Conservation (phyloP, 2,888 invertebrate species). For the Dione juno region DNA sequence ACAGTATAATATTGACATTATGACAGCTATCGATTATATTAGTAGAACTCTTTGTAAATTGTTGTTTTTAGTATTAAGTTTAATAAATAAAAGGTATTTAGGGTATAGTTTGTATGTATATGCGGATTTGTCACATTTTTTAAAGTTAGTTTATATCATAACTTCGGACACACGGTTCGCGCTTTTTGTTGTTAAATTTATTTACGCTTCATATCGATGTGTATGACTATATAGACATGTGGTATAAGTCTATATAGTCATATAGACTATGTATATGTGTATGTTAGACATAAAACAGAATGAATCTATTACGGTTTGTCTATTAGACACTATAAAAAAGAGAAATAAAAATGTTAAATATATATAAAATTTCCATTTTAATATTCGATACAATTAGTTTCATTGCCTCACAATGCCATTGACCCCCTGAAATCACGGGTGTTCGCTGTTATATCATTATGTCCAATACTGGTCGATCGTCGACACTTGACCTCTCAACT, state of each 20-base stretch:
- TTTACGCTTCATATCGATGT: too few species aligned
- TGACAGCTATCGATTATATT: background rate
- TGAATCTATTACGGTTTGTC: too few species aligned
- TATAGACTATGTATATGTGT: too few species aligned
- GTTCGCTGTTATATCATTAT: constrained; percentile 71
- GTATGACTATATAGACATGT: too few species aligned
- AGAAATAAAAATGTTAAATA: constrained; percentile 10
- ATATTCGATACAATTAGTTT: constrained; percentile 32
- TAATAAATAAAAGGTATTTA: background rate
- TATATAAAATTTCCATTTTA: constrained; percentile 14
- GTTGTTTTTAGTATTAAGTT: background rate
- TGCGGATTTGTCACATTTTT: too few species aligned
- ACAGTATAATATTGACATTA: background rate
- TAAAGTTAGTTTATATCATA: too few species aligned
- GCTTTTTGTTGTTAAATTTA: too few species aligned
- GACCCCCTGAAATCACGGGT: constrained; percentile 76
- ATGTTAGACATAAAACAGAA: too few species aligned
- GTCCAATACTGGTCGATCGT: constrained; percentile 64
- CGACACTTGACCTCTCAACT: constrained; percentile 72
- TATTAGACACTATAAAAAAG: background rate
- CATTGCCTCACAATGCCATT: constrained; percentile 58
- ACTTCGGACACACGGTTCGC: too few species aligned
- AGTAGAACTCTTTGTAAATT: too few species aligned
- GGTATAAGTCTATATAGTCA: too few species aligned
- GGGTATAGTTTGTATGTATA: background rate